Conservation (phyloP, 2,113 vertebrate species). For the Anoplopoma fimbria region DNA sequence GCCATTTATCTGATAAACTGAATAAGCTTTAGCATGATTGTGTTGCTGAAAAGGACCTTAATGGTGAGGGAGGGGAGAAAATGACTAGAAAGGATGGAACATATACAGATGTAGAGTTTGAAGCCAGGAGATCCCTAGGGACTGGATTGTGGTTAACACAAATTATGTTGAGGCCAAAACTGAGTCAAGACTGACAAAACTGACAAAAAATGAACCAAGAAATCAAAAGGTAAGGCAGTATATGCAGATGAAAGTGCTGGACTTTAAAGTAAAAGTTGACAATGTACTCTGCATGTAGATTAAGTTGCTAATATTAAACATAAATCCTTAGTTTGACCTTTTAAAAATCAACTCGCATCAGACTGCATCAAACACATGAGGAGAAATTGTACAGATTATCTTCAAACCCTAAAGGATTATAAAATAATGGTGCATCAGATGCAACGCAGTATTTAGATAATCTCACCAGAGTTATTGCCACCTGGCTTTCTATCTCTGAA, state of each 20-base stretch:
- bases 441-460: neutral
- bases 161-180: neutral
- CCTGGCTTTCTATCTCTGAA: neutral
- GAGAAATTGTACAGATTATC: neutral
- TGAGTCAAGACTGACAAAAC: neutral
- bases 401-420: neutral
- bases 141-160: neutral
- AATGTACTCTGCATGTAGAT: neutral
- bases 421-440: neutral
- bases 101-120: constrained; percentile 12
- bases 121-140: neutral
- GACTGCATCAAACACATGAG: neutral
- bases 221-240: neutral
- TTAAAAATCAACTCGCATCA: neutral
- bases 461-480: neutral
- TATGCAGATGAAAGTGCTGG: neutral
- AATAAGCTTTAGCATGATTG: constrained; percentile 10
- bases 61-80: neutral
- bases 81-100: neutral
- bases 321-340: neutral
- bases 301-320: neutral
- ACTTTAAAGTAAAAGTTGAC: neutral
- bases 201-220: neutral
- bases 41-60: neutral
- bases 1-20: constrained; percentile 26